These are phyloP conservation scores for Jordanella pulchra DNA, from an alignment of 2,797 vertebrate species.

Conservation along the genomic window DNA sequence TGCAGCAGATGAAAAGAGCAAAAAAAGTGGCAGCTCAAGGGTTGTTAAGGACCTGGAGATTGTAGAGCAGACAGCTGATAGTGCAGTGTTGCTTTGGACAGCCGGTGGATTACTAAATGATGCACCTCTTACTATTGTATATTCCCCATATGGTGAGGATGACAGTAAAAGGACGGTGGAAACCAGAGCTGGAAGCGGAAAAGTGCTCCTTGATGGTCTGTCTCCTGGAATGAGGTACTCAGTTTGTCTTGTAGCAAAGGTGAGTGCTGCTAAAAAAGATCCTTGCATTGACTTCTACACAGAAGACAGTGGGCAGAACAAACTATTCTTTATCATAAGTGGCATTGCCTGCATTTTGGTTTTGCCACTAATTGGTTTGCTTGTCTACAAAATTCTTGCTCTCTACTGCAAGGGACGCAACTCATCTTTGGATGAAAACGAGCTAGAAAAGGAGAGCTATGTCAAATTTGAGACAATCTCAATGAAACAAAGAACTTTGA, in stretches of 20 bases:
- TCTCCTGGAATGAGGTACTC: conserved; percentile 86
- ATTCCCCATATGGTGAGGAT: conserved; percentile 88
- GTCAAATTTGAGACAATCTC: conserved; percentile 94
- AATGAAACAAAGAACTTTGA: conserved; percentile 84
- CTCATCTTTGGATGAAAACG: conserved; percentile 75
- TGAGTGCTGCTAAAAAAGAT: conserved; percentile 79
- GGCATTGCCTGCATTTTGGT: conserved; percentile 82
- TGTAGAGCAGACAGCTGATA: conserved; percentile 84
- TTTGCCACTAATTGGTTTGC: conserved; percentile 86
- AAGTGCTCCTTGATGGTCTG: conserved; percentile 86
- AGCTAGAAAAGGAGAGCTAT: conserved; percentile 91
- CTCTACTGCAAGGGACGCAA: conserved; percentile 81
- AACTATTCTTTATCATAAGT: conserved; percentile 80
- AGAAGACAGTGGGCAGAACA: conserved; percentile 65
- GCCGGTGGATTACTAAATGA: conserved; percentile 71
- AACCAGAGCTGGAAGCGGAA: conserved; percentile 83
- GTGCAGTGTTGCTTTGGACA: conserved; percentile 89
- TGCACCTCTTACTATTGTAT: conserved; percentile 84
- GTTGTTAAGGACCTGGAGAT: conserved; percentile 83
- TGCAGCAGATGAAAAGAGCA: conserved; percentile 71
- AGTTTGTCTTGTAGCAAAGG: conserved; percentile 89
- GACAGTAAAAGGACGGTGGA: conserved; percentile 83
- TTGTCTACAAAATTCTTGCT: conserved; percentile 90
- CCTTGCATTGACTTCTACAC: conserved; percentile 92
- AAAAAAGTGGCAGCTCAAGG: conserved; percentile 57